These are phyloP conservation scores for Syngnathoides biaculeatus DNA, from an alignment of 2,113 vertebrate genomes.

Conservation along the genomic window DNA sequence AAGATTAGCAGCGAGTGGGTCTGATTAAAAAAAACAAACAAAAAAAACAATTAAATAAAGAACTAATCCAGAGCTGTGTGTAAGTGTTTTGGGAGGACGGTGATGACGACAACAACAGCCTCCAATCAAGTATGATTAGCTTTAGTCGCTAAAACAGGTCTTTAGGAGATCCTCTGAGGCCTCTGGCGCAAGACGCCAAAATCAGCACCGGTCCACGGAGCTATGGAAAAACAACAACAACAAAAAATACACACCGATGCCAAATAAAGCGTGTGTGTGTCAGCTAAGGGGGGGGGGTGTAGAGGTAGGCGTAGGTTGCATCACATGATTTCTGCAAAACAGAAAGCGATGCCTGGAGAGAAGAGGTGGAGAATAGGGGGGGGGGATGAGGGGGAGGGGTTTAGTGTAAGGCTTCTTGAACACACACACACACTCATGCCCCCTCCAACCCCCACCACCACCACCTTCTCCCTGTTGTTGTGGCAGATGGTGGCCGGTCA, in stretches of 20 bases:
- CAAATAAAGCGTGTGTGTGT: conserved; percentile 21
- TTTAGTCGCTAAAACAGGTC: conserved; percentile 32
- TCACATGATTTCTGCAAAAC: conserved; percentile 58
- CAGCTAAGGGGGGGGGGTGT: background rate
- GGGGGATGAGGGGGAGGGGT: background rate
- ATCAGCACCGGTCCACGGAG: conserved; percentile 14
- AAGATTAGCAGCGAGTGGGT: background rate
- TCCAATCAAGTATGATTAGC: conserved; percentile 32
- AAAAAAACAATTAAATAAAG: background rate
- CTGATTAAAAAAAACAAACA: too few relatives aligned
- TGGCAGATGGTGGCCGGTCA: conserved; percentile 81
- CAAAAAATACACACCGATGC: conserved; percentile 24
- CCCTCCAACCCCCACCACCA: conserved; percentile 18
- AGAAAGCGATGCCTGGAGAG: conserved; percentile 53
- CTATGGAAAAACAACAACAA: conserved; percentile 34
- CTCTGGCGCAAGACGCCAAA: conserved; percentile 28
- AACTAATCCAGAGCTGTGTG: background rate
- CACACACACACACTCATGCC: conserved; percentile 33
- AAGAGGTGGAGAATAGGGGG: conserved; percentile 11
- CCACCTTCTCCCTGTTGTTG: conserved; percentile 58
- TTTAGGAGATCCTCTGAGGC: conserved; percentile 22
- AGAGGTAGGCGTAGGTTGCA: background rate
- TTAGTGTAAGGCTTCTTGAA: conserved; percentile 40
- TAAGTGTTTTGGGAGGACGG: background rate
- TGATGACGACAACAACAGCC: background rate